A percentile compares a stretch with the other conserved stretches of the same genome.
Conservation (phyloP, 2,797 vertebrate genomes). For the Halcyon smyrnensis region DNA sequence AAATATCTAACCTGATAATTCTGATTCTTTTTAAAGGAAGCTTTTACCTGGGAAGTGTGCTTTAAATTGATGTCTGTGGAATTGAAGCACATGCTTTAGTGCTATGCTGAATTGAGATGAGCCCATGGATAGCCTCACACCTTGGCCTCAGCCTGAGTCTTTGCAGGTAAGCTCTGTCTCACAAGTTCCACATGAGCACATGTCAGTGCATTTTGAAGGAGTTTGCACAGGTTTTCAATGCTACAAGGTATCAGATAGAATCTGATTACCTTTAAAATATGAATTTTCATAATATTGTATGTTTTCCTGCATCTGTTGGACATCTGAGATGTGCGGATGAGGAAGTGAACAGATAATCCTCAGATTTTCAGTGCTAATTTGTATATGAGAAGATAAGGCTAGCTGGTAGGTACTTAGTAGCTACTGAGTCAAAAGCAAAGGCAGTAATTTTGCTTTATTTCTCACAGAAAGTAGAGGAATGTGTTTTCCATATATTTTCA, state of each 20-base stretch:
- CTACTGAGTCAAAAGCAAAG: neutral
- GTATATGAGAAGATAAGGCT: neutral
- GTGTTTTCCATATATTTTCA: neutral
- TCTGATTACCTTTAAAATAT: neutral
- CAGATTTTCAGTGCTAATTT: neutral
- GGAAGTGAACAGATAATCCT: neutral
- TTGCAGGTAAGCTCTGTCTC: neutral
- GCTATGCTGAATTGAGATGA: neutral
- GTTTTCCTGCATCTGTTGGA: neutral
- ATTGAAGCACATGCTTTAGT: neutral
- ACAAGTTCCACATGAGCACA: neutral
- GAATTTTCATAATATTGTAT: neutral
- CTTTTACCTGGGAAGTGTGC: neutral
- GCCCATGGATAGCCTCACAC: neutral
- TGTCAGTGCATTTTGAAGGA: neutral
- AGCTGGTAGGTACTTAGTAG: neutral
- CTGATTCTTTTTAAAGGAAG: neutral
- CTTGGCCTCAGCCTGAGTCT: neutral
- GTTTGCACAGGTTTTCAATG: neutral
- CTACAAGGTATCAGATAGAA: neutral
- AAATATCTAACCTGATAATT: neutral
- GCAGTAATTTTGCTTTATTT: neutral
- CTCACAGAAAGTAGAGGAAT: neutral
- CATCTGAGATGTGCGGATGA: neutral
- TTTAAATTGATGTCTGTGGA: neutral